phyloP scores from a whole-genome alignment of 2,888 invertebrate species.

The Cheilosia soror region DNA sequence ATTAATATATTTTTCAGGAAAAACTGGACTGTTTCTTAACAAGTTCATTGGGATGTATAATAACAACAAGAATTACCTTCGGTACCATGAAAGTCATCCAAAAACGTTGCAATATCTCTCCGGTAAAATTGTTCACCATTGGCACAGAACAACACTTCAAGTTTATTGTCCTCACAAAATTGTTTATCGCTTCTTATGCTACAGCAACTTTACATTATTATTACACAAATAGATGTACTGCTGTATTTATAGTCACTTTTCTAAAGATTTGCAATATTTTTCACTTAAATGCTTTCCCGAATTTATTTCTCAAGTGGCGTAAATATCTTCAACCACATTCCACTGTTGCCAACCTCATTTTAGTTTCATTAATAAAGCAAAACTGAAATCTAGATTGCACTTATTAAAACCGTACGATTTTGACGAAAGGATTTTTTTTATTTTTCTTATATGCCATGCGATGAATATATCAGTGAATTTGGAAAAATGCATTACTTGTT shows the following conservation, averaged over 20 bases:
- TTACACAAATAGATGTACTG: neutral
- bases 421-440: too few relatives aligned
- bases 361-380: neutral
- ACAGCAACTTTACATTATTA: neutral
- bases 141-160: slow-evolving; percentile 29
- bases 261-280: slow-evolving; percentile 5
- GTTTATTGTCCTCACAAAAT: slow-evolving; percentile 1
- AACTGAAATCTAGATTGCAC: neutral
- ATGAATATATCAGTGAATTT: too few relatives aligned
- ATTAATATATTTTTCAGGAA: slow-evolving; percentile 5
- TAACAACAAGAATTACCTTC: slow-evolving; percentile 25
- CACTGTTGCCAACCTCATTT: slow-evolving; percentile 8
- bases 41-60: neutral
- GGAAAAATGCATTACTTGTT: too few relatives aligned
- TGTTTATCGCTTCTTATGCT: neutral
- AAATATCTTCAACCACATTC: slow-evolving; percentile 61
- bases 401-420: neutral
- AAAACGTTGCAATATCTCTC: neutral
- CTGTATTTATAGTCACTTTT: slow-evolving; percentile 2
- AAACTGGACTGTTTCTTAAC: neutral
- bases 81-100: neutral
- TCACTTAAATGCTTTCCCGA: slow-evolving; percentile 14
- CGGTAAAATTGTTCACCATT: neutral
- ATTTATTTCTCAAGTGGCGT: slow-evolving; percentile 37
- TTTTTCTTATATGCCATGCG: too few relatives aligned